phyloP scores from a whole-genome alignment of 2,888 invertebrate species.

The Koerneria pararmatus region DNA sequence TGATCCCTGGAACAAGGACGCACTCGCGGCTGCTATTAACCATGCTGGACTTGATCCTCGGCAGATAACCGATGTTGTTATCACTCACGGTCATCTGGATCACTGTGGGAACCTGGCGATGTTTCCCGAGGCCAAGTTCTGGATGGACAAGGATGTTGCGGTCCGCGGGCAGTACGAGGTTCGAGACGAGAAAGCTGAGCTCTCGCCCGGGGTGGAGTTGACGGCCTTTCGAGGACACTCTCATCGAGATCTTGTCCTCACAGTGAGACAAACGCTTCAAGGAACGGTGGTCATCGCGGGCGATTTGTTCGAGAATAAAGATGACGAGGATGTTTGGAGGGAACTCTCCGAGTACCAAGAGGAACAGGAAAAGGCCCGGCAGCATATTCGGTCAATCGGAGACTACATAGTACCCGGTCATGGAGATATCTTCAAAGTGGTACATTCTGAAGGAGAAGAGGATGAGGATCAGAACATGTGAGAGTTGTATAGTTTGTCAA shows the following conservation, averaged over 20 bases:
- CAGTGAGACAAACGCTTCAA: background rate
- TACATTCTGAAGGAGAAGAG: too few species aligned
- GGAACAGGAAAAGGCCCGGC: slow-evolving; percentile 3
- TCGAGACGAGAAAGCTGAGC: too few species aligned
- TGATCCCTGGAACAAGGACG: slow-evolving; percentile 21
- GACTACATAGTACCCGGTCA: slow-evolving; percentile 22
- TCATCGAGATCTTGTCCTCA: slow-evolving; percentile 6
- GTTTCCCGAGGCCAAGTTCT: slow-evolving; percentile 9
- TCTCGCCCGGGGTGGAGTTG: background rate
- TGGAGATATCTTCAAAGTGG: slow-evolving; percentile 19
- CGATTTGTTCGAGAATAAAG: slow-evolving; percentile 18
- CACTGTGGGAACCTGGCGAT: slow-evolving; percentile 13
- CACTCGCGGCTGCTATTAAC: background rate
- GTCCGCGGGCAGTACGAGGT: too few species aligned
- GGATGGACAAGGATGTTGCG: slow-evolving; percentile 16
- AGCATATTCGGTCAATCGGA: background rate
- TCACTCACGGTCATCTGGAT: slow-evolving; percentile 21
- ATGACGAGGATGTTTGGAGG: slow-evolving; percentile 14
- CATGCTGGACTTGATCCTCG: background rate
- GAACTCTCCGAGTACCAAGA: slow-evolving; percentile 2
- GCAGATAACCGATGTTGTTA: slow-evolving; percentile 18
- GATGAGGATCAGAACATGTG: too few species aligned
- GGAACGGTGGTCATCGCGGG: slow-evolving; percentile 7
- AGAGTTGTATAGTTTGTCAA: too few species aligned
- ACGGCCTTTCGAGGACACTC: slow-evolving; percentile 7